A percentile compares a stretch with the other conserved stretches of the same genome.
phyloP scores from a whole-genome alignment of 2,888 invertebrate genomes.

The Drosophila imparisetae region DNA sequence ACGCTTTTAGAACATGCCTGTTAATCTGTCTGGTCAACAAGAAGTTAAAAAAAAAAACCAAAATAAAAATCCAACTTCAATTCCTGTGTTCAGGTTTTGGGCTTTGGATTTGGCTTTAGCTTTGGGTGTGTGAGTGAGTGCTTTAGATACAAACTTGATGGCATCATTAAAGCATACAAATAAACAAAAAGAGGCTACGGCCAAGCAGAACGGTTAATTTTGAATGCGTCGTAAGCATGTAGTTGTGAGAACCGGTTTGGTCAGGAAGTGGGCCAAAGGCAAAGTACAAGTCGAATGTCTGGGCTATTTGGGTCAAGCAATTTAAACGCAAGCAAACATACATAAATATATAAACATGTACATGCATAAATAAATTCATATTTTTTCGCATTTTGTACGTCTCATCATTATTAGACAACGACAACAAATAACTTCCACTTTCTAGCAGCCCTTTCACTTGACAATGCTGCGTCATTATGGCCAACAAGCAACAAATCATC shows the following conservation, averaged over 20 bases:
- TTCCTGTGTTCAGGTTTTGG: constrained; percentile 33
- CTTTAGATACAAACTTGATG: constrained; percentile 67
- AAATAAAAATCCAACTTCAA: constrained; percentile 42
- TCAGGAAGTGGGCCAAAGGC: constrained; percentile 61
- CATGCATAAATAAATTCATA: constrained; percentile 1
- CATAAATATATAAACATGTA: background rate
- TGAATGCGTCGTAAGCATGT: constrained; percentile 1
- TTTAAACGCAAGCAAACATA: background rate
- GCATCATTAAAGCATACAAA: constrained; percentile 60
- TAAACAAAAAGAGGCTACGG: constrained; percentile 38
- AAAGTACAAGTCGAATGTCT: constrained; percentile 54
- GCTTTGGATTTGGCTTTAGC: constrained; percentile 12
- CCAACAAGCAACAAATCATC: constrained; percentile 8
- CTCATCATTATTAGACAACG: constrained; percentile 50
- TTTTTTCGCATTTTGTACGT: constrained; percentile 44
- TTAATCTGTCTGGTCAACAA: constrained; percentile 72
- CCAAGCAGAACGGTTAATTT: constrained; percentile 41
- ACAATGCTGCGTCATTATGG: constrained; percentile 61
- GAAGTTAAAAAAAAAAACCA: background rate
- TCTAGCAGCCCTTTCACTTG: constrained; percentile 76
- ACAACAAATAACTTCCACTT: constrained; percentile 72
- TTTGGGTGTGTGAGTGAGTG: constrained; percentile 37
- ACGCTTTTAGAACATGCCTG: constrained; percentile 67
- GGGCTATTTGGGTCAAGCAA: constrained; percentile 45
- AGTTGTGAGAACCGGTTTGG: constrained; percentile 59